Evolutionary conservation across 2,113 vertebrate species (phyloP).

Genomic region (Lichenostomus cassidix): DNA sequence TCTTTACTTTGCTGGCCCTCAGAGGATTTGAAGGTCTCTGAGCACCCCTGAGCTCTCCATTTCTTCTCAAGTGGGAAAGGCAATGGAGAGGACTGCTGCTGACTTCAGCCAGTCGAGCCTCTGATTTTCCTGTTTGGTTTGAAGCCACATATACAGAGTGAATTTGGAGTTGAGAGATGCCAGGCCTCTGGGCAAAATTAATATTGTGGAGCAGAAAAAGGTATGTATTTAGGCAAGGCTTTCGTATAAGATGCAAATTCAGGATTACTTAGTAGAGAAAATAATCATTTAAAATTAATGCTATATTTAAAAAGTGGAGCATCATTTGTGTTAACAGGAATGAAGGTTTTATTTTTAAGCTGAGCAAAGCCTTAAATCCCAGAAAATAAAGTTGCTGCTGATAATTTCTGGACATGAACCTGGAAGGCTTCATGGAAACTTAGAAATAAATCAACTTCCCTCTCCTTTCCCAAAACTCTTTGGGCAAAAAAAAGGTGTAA

Average conservation of each 20-base stretch:
- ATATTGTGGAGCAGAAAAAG: neutral
- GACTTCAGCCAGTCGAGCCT: neutral
- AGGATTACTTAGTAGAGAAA: conserved; percentile 8
- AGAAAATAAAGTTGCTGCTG: conserved; percentile 7
- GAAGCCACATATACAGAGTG: neutral
- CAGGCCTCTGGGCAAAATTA: neutral
- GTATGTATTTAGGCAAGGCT: neutral
- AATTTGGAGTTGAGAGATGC: neutral
- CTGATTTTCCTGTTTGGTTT: neutral
- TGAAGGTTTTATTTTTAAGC: neutral
- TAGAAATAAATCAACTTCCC: conserved; percentile 14
- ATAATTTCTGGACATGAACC: neutral
- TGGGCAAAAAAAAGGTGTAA: neutral
- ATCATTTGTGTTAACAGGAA: neutral
- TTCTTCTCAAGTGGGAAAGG: neutral
- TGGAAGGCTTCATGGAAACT: conserved; percentile 25
- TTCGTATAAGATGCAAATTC: neutral
- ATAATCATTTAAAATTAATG: neutral
- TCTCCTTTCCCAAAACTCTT: conserved; percentile 5
- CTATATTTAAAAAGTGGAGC: neutral
- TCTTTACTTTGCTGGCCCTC: neutral
- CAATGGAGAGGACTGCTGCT: neutral
- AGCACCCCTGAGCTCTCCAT: neutral
- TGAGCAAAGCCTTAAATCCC: neutral
- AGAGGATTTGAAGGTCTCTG: conserved; percentile 27